These are phyloP conservation scores for Pterobdella sp. DNA, from an alignment of 2,888 invertebrate genomes.

Conservation along the genomic window DNA sequence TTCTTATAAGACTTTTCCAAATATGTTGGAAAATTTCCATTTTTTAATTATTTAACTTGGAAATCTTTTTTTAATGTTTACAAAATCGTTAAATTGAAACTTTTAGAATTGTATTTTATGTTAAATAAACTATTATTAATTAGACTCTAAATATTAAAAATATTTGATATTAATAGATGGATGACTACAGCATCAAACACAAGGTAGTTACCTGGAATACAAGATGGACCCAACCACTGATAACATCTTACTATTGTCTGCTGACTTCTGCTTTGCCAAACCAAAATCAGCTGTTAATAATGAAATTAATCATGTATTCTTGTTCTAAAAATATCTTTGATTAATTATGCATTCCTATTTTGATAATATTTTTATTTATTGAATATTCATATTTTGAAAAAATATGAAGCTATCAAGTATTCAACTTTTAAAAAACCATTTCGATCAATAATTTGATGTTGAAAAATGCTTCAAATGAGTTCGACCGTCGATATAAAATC, in stretches of 20 bases:
- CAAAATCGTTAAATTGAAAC: background rate
- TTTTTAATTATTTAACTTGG: background rate
- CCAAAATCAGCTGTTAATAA: slow-evolving; percentile 53
- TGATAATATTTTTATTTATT: too few species aligned
- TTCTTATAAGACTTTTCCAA: background rate
- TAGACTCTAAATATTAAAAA: background rate
- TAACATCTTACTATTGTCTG: slow-evolving; percentile 51
- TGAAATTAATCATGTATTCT: background rate
- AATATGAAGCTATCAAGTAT: too few species aligned
- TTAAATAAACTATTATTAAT: slow-evolving; percentile 20
- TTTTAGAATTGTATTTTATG: background rate
- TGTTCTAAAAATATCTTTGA: slow-evolving; percentile 2
- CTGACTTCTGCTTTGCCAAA: slow-evolving; percentile 52
- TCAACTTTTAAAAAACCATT: too few species aligned
- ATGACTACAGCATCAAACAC: too few species aligned
- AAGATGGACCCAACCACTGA: slow-evolving; percentile 53
- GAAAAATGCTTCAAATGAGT: too few species aligned
- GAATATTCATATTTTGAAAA: too few species aligned
- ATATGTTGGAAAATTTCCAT: background rate
- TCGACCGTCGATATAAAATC: too few species aligned
- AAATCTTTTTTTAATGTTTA: background rate
- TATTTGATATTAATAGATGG: background rate
- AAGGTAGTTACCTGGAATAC: slow-evolving; percentile 53
- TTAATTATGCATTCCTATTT: background rate
- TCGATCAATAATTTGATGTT: too few species aligned